Evolutionary conservation across 2,797 vertebrate species (phyloP).

Genomic region (Austrolebias charrua): DNA sequence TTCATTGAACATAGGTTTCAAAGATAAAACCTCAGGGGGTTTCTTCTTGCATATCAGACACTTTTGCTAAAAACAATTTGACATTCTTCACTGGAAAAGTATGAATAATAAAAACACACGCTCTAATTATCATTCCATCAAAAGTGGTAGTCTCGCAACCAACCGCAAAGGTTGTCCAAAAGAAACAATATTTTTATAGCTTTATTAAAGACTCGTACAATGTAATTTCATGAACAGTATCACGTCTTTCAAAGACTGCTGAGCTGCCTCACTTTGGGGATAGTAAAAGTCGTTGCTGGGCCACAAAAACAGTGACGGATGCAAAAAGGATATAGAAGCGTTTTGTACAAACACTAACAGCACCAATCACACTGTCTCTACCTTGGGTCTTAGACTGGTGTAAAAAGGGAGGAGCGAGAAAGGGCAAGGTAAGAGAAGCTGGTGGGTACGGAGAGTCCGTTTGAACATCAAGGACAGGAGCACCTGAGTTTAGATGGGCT

Average conservation of each 20-base stretch:
- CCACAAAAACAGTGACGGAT: constrained; percentile 50
- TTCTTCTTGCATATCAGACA: constrained; percentile 57
- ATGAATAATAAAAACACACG: constrained; percentile 76
- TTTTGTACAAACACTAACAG: constrained; percentile 61
- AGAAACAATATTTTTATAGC: constrained; percentile 36
- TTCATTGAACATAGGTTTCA: constrained; percentile 65
- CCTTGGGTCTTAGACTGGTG: constrained; percentile 56
- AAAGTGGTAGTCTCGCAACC: constrained; percentile 50
- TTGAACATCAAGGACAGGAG: neutral
- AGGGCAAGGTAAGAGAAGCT: constrained; percentile 59
- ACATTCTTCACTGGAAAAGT: constrained; percentile 79
- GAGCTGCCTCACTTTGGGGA: constrained; percentile 75
- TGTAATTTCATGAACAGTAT: constrained; percentile 55
- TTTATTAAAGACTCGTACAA: constrained; percentile 62
- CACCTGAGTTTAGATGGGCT: constrained; percentile 83
- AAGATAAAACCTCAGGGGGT: constrained; percentile 57
- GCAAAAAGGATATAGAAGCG: constrained; percentile 64
- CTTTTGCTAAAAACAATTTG: constrained; percentile 68
- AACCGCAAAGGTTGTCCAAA: constrained; percentile 41
- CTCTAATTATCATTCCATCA: constrained; percentile 54
- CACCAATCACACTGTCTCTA: constrained; percentile 64
- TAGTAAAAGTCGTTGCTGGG: constrained; percentile 53
- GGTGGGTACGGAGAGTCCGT: constrained; percentile 70
- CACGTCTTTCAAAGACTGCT: constrained; percentile 71
- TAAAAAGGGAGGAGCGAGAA: constrained; percentile 58